Conservation (phyloP, 2,113 vertebrate species). For the Eptatretus burgeri region DNA sequence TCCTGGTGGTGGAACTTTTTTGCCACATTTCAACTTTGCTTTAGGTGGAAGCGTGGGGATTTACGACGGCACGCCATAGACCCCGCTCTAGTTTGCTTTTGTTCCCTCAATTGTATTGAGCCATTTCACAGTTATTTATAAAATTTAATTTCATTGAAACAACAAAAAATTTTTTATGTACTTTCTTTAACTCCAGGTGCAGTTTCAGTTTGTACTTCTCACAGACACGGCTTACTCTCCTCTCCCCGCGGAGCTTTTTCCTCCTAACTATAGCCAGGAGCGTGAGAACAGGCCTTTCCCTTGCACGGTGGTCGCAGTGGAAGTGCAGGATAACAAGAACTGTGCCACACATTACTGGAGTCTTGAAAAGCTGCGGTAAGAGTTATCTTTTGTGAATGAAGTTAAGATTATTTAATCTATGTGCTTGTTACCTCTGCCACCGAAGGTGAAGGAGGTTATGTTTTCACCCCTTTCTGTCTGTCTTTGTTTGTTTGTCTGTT, state of each 20-base stretch:
- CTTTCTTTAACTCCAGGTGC: constrained; percentile 29
- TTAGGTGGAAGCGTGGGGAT: no score
- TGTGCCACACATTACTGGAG: constrained; percentile 93
- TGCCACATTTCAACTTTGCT: no score
- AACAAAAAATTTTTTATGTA: background rate
- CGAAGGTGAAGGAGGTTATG: no score
- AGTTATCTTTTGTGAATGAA: background rate
- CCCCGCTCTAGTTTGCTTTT: no score
- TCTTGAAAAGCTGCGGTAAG: constrained; percentile 77
- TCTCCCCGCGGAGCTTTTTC: constrained; percentile 46
- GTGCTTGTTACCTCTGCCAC: no score
- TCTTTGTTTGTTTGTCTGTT: no score
- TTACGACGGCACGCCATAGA: no score
- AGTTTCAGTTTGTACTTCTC: constrained; percentile 84
- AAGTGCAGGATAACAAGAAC: constrained; percentile 89
- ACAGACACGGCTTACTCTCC: constrained; percentile 84
- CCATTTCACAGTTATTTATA: background rate
- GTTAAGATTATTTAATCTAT: no score
- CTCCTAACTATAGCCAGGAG: constrained; percentile 32
- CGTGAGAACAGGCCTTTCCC: constrained; percentile 37
- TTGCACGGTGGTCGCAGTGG: constrained; percentile 68
- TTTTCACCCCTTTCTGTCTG: no score
- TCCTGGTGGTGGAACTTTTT: no score
- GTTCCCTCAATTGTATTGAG: background rate
- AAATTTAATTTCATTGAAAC: background rate